These are phyloP conservation scores for Coendou prehensilis DNA, from an alignment of 2,797 vertebrate genomes.

Conservation along the genomic window DNA sequence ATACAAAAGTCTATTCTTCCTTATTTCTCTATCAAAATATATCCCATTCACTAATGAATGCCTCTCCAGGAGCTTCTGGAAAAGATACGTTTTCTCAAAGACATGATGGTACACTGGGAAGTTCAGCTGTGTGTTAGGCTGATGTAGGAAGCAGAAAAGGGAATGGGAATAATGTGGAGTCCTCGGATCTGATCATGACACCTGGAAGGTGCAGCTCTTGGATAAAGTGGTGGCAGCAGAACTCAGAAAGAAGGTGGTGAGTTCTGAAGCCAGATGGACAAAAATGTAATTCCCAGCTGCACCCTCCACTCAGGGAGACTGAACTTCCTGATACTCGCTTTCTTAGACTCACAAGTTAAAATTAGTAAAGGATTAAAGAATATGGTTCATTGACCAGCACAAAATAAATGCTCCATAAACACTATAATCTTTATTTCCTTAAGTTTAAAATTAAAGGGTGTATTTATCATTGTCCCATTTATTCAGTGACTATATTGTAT, in stretches of 20 bases:
- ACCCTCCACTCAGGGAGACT: neutral
- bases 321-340: neutral
- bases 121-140: neutral
- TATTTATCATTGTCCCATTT: neutral
- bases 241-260: too few relatives aligned
- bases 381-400: neutral
- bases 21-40: slow-evolving; percentile 1
- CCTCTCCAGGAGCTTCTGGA: neutral
- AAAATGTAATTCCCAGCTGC: neutral
- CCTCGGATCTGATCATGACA: neutral
- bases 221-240: neutral
- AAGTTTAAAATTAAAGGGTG: neutral
- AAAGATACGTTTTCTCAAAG: neutral
- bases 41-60: neutral
- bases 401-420: slow-evolving; percentile 29
- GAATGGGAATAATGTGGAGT: neutral
- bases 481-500: neutral
- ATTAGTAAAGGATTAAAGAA: neutral
- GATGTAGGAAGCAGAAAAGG: neutral
- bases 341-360: neutral
- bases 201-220: neutral
- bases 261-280: neutral
- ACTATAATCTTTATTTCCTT: neutral
- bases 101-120: neutral
- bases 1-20: neutral